Evolutionary conservation across 2,888 invertebrate species (phyloP).

Genomic region (Listrodromus nycthemerus): DNA sequence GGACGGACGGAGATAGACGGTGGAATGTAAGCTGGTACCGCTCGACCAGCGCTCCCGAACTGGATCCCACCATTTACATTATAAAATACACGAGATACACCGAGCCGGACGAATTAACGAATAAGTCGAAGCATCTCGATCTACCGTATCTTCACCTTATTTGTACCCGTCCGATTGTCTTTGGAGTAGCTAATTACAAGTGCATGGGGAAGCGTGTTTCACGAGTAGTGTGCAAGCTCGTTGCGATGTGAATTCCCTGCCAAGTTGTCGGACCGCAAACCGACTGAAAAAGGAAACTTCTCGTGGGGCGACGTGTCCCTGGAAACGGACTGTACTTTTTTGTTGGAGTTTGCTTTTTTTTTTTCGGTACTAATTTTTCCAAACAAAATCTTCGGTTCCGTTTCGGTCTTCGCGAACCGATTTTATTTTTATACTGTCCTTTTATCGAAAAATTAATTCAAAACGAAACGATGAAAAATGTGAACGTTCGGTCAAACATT

Average conservation of each 20-base stretch:
- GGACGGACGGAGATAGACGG: slow-evolving; percentile 31
- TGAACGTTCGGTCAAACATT: too few species aligned
- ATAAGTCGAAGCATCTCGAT: neutral
- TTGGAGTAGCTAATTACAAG: neutral
- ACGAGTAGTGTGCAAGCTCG: neutral
- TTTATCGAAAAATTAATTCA: too few species aligned
- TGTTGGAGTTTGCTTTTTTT: too few species aligned
- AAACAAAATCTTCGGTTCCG: too few species aligned
- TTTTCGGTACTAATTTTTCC: too few species aligned
- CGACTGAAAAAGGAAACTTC: too few species aligned
- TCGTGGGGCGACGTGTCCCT: too few species aligned
- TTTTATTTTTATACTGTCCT: too few species aligned
- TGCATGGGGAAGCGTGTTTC: neutral
- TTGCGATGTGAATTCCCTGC: neutral
- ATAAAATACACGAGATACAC: slow-evolving; percentile 45
- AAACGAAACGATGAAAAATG: too few species aligned
- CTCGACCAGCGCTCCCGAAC: slow-evolving; percentile 23
- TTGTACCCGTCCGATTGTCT: neutral
- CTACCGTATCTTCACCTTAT: neutral
- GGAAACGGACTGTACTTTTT: too few species aligned
- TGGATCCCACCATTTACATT: slow-evolving; percentile 32
- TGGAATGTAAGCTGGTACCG: slow-evolving; percentile 51
- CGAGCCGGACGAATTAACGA: slow-evolving; percentile 13
- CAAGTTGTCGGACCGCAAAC: too few species aligned
- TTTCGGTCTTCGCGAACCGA: too few species aligned